These are phyloP conservation scores for Drosophila affinis DNA, from an alignment of 2,888 invertebrate species.

Conservation along the genomic window DNA sequence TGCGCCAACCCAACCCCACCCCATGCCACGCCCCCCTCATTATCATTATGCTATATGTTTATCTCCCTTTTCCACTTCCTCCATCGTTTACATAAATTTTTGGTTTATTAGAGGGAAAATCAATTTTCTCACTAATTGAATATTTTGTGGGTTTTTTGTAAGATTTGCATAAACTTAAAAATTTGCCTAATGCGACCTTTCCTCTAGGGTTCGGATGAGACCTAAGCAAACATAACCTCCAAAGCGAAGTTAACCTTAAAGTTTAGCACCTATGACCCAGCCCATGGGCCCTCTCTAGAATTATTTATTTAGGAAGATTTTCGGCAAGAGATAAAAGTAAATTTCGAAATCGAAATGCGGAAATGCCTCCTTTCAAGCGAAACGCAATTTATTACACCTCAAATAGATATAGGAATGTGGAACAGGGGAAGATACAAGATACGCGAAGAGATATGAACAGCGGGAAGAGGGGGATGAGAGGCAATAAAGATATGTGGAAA, in stretches of 20 bases:
- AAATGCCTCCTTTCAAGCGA: conserved; percentile 1
- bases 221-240: not conserved
- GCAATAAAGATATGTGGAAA: not conserved
- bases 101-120: conserved; percentile 45
- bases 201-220: not conserved
- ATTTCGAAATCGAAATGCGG: not conserved
- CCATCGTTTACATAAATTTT: conserved; percentile 30
- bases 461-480: not conserved
- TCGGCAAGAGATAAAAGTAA: not conserved
- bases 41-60: not conserved
- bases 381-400: conserved; percentile 6
- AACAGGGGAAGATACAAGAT: not conserved
- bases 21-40: not conserved
- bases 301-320: not conserved
- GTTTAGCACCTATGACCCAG: not conserved
- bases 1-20: not conserved
- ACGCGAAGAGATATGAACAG: not conserved
- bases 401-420: not conserved
- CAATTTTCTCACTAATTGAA: conserved; percentile 45
- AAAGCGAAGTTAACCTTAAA: not conserved
- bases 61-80: not conserved
- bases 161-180: conserved; percentile 46
- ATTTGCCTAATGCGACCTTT: conserved; percentile 27
- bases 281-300: not conserved
- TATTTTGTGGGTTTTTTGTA: conserved; percentile 20